Evolutionary conservation across 92 coral and sea anemone species (phyloP), one percentile per base, ranked within the genome.

Genomic region (Diadumene lineata): DNA sequence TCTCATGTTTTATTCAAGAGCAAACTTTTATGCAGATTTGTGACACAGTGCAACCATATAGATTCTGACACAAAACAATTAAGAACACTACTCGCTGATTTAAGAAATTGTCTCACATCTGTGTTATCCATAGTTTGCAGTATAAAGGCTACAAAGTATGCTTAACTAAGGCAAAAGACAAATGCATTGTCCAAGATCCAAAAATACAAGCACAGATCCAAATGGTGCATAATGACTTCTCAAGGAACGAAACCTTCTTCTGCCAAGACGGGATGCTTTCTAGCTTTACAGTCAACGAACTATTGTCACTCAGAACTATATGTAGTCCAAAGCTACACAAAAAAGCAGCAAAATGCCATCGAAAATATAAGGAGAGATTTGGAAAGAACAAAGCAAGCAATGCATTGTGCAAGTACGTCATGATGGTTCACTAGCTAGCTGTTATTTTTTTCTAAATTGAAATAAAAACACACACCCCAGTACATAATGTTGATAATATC

Each of bases 361-460:
- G 10, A 3, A 34, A 11, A 43, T 69, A 30, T 60, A n/a, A 16
- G 31, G 8, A 34, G 27, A 43, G 60, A 32, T 69, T 33, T 50
- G 9, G 10, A 27, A 69, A 25, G 60, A 69, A 69, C 74, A 69
- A 60, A 69, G 74, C 60, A 34, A 69, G 74, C 31, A 13, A 11
- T 1, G 34, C 27, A 1, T 2, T 19, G 2, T 69, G 74, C 57
- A 34, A n/a, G 74, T 69, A 50, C 43, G 56, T n/a, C n/a, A n/a
- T n/a, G n/a, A n/a, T n/a, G n/a, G n/a, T n/a, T n/a, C n/a, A n/a
- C n/a, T n/a, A n/a, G n/a, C n/a, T n/a, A n/a, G n/a, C n/a, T n/a
- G n/a, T n/a, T n/a, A n/a, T n/a, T n/a, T n/a, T n/a, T n/a, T n/a
- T n/a, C n/a, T n/a, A n/a, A n/a, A n/a, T n/a, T n/a, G n/a, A n/a